Base-by-base conservation (phyloP, 2,797 vertebrate species). In the Ficedula albicollis region DNA sequence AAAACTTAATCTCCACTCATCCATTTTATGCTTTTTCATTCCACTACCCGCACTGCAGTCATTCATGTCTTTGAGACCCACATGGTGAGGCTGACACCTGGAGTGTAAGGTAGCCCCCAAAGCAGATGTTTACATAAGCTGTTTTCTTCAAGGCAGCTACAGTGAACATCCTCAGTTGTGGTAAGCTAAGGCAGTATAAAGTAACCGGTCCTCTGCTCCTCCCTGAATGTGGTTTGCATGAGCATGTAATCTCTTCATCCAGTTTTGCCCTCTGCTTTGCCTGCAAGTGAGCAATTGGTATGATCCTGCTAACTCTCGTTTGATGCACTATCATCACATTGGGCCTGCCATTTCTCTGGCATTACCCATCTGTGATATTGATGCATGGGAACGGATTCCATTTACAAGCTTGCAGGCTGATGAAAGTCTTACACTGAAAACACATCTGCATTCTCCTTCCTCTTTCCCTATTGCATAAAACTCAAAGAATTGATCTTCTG, bases 401-500 rank as follows among this genome's bases (percentile, higher is more conserved):
- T 21, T 83, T 68, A 34, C n/a, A 52, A 80, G 23, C 26, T 22
- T 86, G 54, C 46, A 62, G 76, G 26, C 17, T 62, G 69, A 70
- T 36, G 14, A 59, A 91, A 41, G 9, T 46, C 62, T 66, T 52
- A 73, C 9, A 34, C 21, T 48, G 60, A 54, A 87, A 64, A 83
- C 55, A 51, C 13, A 39, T 68, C 79, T 66, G 14, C 29, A 59
- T 32, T 78, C 70, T 58, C 8, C 36, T 82, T 92, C 38, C 11
- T 67, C 48, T 56, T 84, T 78, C 54, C 59, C 39, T 6, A 36
- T 7, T 62, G 30, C 44, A 58, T 52, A 74, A 70, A 87, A 64
- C 34, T 81, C 64, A 80, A 85, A 90, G 58, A 64, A 70, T 36
- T 86, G 85, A 75, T 93, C 87, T 93, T 86, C 55, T 66, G 58